Conservation (phyloP, 2,888 invertebrate genomes). For the Hydraecia micacea region DNA sequence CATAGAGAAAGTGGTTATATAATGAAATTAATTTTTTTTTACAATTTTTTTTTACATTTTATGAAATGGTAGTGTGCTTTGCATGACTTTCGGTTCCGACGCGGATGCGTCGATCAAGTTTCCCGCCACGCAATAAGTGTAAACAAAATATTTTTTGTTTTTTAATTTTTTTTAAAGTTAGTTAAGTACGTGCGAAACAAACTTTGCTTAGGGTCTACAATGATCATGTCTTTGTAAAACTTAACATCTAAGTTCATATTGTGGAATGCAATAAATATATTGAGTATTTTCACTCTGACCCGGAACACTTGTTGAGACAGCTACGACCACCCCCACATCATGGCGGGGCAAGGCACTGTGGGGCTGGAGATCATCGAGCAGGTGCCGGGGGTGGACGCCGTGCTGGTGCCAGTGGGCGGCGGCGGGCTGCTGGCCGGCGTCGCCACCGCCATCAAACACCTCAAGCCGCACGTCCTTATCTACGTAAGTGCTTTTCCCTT, state of each 20-base stretch:
- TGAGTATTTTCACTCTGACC: neutral
- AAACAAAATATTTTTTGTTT: neutral
- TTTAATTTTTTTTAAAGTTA: too few relatives aligned
- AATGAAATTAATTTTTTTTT: too few relatives aligned
- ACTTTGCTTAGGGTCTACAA: neutral
- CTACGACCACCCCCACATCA: constrained; percentile 98
- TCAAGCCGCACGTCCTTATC: constrained; percentile 95
- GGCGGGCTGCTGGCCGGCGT: constrained; percentile 97
- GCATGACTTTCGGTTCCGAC: neutral
- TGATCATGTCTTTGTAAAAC: neutral
- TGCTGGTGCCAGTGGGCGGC: constrained; percentile 98
- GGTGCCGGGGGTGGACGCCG: constrained; percentile 96
- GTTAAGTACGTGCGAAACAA: neutral
- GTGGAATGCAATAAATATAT: neutral
- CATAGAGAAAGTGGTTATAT: too few relatives aligned
- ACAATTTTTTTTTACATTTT: too few relatives aligned
- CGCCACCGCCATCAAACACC: constrained; percentile 96
- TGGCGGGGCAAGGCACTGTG: constrained; percentile 98
- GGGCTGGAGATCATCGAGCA: constrained; percentile 98
- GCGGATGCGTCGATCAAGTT: neutral
- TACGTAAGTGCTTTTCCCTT: constrained; percentile 92
- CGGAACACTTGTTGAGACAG: constrained; percentile 81
- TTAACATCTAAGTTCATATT: neutral
- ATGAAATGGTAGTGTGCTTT: neutral
- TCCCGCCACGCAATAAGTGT: neutral